Base-by-base conservation (phyloP, 2,888 invertebrate genomes). In the Dynastes tityus region DNA sequence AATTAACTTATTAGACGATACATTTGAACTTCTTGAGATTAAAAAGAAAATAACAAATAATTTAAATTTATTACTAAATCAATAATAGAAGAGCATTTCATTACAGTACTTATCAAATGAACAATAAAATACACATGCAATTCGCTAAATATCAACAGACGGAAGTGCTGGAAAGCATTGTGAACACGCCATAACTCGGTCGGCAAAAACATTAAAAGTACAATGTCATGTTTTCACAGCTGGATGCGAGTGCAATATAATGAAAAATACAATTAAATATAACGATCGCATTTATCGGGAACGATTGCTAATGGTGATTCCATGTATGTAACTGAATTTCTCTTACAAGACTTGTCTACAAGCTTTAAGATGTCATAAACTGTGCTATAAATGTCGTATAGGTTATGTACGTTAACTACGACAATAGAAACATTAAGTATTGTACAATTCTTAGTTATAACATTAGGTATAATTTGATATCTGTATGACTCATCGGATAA, bases 181-280 rank as follows among this genome's bases (percentile, higher is more conserved):
- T 8, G 45, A 11, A 45, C 55, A 55, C 40, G 40, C 40, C 13
- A 37, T 53, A 32, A 29, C 76, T 53, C 76, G 32, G 75, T 75
- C 68, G 63, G 75, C 65, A 78, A 75, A 65, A 61, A 55, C 67
- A 67, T 74, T 55, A 65, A 75, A 75, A 78, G 78, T 78, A 68
- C 75, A 67, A 78, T 74, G 55, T 75, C 78, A 49, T 78, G 78
- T 78, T 67, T 55, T 55, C 78, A 1, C 78, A 78, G 78, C 73
- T 37, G 78, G 78, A 65, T 49, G 40, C 67, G 58, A 78, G 75
- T 78, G 75, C 58, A 32, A 16, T 61, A 68, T 53, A 71, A 55
- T 67, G 55, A 45, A 45, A 75, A 68, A 75, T 75, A 78, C 78
- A 78, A 78, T 78, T 78, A 74, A 65, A 16, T 45, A 49, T 68